Conservation (phyloP, 2,797 vertebrate species). For the Serranus cabrilla region DNA sequence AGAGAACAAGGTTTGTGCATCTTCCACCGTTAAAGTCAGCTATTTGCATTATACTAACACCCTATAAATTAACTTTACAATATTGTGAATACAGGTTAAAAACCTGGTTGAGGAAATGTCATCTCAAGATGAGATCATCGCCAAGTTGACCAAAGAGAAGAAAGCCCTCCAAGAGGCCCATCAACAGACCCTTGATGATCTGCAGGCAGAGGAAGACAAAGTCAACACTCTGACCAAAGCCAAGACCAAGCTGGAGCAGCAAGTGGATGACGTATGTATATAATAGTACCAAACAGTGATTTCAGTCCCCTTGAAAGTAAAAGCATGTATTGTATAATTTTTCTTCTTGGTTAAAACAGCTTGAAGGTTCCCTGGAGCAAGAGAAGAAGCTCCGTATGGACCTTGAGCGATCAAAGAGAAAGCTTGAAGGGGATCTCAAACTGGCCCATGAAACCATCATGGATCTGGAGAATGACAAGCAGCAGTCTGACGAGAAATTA, state of each 20-base stretch:
- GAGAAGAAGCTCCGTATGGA: constrained; percentile 90
- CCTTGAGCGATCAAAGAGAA: constrained; percentile 89
- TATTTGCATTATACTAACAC: too few species aligned
- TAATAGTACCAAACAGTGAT: too few species aligned
- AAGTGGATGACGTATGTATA: constrained; percentile 88
- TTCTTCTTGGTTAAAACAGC: too few species aligned
- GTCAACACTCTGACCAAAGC: constrained; percentile 88
- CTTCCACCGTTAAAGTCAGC: too few species aligned
- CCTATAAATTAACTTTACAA: too few species aligned
- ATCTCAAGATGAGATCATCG: constrained; percentile 87
- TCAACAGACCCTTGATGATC: constrained; percentile 89
- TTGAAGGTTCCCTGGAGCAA: constrained; percentile 89
- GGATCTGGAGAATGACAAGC: constrained; percentile 91
- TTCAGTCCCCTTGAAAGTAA: too few species aligned
- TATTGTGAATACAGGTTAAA: constrained; percentile 90
- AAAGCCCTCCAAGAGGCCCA: constrained; percentile 89
- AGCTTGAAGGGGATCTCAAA: constrained; percentile 91
- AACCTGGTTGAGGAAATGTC: constrained; percentile 90
- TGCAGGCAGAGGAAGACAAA: constrained; percentile 90
- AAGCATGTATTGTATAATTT: too few species aligned
- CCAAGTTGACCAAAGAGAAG: constrained; percentile 88
- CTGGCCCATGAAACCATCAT: constrained; percentile 89
- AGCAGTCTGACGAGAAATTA: constrained; percentile 90
- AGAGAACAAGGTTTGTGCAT: constrained; percentile 84
- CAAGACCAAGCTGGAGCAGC: constrained; percentile 90